Percentiles rank a stretch among this genome's conserved stretches.
Conservation (phyloP, 2,113 vertebrate species). For the Aegypius monachus region DNA sequence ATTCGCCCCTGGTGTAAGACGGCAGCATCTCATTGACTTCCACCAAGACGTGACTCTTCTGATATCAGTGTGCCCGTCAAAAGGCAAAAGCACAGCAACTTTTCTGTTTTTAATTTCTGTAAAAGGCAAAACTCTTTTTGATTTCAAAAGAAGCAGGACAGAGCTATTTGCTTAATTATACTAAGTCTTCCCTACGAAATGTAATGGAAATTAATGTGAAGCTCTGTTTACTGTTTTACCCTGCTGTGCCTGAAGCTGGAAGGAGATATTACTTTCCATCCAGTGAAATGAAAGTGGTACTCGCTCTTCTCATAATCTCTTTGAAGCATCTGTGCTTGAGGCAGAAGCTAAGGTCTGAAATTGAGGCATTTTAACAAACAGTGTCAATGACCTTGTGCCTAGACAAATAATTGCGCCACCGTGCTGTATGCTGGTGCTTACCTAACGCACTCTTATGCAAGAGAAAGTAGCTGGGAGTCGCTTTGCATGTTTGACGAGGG, state of each 20-base stretch:
- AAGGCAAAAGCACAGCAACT: neutral
- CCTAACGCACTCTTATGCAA: neutral
- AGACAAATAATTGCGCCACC: neutral
- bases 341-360: neutral
- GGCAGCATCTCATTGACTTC: neutral
- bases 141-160: neutral
- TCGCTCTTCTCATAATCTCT: neutral
- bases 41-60: rapidly evolving
- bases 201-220: neutral
- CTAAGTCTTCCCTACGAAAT: neutral
- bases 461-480: neutral
- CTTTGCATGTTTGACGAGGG: neutral
- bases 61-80: neutral
- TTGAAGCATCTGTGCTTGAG: neutral
- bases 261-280: neutral
- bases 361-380: neutral
- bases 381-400: neutral
- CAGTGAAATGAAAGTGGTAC: neutral
- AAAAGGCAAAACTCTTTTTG: neutral
- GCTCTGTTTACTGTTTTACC: neutral
- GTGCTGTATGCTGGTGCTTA: neutral
- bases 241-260: neutral
- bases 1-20: rapidly evolving
- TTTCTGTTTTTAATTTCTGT: neutral
- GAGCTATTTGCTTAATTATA: neutral